Evolutionary conservation across 2,113 vertebrate species (phyloP).

Genomic region (Machaerirhynchus nigripectus): DNA sequence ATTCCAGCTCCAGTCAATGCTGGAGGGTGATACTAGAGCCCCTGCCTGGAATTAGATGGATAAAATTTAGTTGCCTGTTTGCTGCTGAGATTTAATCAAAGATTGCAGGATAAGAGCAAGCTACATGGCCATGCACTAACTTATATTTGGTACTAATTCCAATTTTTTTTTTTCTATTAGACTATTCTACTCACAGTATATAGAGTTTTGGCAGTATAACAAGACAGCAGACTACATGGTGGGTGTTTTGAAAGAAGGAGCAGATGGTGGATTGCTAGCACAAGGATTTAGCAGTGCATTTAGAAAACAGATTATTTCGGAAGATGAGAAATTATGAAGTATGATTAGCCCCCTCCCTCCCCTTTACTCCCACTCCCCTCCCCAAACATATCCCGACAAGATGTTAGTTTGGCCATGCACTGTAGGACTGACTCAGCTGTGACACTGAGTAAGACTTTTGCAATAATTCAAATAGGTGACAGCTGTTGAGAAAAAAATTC

Average conservation of each 20-base stretch:
- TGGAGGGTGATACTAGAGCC: slow-evolving; percentile 46
- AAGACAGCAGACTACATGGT: slow-evolving; percentile 50
- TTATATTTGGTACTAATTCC: neutral
- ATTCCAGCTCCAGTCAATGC: slow-evolving; percentile 27
- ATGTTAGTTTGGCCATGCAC: neutral
- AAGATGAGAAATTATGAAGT: slow-evolving; percentile 51
- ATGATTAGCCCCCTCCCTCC: slow-evolving; percentile 20
- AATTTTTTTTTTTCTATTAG: neutral
- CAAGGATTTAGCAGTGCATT: slow-evolving; percentile 40
- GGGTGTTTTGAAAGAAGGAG: slow-evolving; percentile 53
- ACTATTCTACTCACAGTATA: neutral
- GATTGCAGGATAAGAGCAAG: slow-evolving; percentile 21
- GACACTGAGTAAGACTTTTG: neutral
- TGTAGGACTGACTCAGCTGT: slow-evolving; percentile 21
- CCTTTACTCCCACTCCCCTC: slow-evolving; percentile 10
- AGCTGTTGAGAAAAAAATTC: neutral
- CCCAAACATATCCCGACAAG: slow-evolving; percentile 9
- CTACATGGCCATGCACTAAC: neutral
- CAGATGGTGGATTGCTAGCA: slow-evolving; percentile 65
- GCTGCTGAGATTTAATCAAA: slow-evolving; percentile 35
- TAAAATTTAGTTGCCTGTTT: slow-evolving; percentile 36
- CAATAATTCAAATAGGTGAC: slow-evolving; percentile 2
- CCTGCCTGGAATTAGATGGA: slow-evolving; percentile 21
- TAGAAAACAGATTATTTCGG: slow-evolving; percentile 61
- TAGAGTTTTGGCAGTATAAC: slow-evolving; percentile 32